Conservation (phyloP, 2,888 invertebrate species). For the Athrips mouffetella region DNA sequence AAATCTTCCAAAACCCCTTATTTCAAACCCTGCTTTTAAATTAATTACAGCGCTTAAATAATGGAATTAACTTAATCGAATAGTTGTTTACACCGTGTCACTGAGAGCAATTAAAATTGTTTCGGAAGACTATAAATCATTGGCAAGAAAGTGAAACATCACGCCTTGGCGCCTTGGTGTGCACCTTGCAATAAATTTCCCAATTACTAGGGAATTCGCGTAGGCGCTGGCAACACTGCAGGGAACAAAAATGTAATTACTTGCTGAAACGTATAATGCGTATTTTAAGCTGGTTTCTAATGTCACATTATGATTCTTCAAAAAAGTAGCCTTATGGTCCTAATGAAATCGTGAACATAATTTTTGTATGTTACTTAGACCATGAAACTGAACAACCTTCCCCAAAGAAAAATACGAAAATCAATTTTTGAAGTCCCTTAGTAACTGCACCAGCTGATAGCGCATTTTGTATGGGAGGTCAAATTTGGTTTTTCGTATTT, state of each 20-base stretch:
- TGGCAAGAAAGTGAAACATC: constrained; percentile 75
- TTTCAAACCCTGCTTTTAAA: constrained; percentile 55
- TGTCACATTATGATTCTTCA: too few species aligned
- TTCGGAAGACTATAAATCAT: constrained; percentile 74
- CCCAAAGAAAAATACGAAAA: too few species aligned
- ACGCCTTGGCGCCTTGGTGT: constrained; percentile 60
- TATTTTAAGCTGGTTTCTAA: too few species aligned
- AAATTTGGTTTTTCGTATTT: too few species aligned
- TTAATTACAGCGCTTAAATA: constrained; percentile 64
- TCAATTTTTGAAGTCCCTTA: too few species aligned
- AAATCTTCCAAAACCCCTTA: constrained; percentile 27
- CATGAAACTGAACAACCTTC: too few species aligned
- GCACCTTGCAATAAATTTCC: constrained; percentile 76
- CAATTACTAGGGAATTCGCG: constrained; percentile 66
- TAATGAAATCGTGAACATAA: too few species aligned
- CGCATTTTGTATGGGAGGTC: too few species aligned
- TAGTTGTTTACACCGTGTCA: constrained; percentile 78
- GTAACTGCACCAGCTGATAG: too few species aligned
- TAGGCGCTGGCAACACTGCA: constrained; percentile 53
- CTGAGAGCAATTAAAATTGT: constrained; percentile 77
- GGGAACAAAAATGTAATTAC: constrained; percentile 68
- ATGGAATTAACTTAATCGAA: constrained; percentile 77
- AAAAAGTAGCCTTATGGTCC: too few species aligned
- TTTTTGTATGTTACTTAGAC: too few species aligned
- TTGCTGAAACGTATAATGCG: too few species aligned